Conservation (phyloP, 2,888 invertebrate genomes). For the Hyles lineata region DNA sequence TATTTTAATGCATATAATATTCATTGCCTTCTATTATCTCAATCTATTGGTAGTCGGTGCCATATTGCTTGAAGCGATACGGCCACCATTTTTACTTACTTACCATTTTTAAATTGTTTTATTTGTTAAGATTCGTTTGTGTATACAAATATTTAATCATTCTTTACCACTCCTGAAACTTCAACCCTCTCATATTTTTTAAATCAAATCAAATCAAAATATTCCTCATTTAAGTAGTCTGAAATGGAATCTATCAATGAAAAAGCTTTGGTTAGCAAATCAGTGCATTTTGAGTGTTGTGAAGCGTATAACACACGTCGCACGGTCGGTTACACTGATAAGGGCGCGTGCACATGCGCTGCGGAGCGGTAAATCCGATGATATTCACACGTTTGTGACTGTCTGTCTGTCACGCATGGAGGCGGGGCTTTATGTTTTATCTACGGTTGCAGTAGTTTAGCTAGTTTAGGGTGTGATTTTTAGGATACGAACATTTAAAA, state of each 20-base stretch:
- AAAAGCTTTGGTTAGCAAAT: background rate
- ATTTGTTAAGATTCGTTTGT: no score
- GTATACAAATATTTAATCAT: no score
- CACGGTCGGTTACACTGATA: constrained; percentile 14
- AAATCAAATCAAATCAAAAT: no score
- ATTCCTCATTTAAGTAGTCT: no score
- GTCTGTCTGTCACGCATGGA: constrained; percentile 29
- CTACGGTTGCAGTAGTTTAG: constrained; percentile 2
- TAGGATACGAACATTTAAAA: background rate
- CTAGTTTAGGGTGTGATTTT: background rate
- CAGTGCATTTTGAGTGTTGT: background rate
- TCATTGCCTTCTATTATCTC: no score
- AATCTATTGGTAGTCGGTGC: no score
- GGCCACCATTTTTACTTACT: no score
- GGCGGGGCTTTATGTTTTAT: constrained; percentile 19
- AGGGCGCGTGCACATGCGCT: constrained; percentile 29
- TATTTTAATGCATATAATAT: no score
- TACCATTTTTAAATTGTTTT: no score
- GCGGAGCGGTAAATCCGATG: constrained; percentile 31
- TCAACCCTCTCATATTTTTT: no score
- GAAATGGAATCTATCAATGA: background rate
- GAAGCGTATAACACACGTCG: background rate
- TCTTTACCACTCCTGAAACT: no score
- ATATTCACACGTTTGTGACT: constrained; percentile 31
- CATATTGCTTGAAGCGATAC: no score